These are phyloP conservation scores for Melospiza melodia DNA, from an alignment of 2,113 vertebrate genomes.

Conservation along the genomic window DNA sequence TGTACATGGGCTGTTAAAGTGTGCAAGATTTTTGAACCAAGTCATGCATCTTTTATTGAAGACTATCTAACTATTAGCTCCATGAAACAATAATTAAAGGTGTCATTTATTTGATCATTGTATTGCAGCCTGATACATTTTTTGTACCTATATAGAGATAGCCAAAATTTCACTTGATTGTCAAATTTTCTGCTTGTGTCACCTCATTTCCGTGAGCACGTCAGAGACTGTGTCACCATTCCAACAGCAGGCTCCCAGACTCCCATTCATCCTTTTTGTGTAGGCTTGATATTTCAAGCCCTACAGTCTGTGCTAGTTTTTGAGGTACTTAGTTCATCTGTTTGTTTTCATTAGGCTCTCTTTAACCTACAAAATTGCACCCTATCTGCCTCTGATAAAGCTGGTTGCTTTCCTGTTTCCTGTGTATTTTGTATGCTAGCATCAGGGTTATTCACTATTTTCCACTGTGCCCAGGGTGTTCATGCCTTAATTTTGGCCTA, in stretches of 20 bases:
- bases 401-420: neutral
- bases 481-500: neutral
- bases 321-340: neutral
- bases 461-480: neutral
- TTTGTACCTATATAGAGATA: neutral
- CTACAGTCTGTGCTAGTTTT: neutral
- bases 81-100: neutral
- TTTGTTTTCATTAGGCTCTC: neutral
- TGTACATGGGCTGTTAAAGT: neutral
- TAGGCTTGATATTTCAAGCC: neutral
- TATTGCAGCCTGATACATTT: neutral
- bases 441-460: neutral
- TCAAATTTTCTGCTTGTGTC: neutral
- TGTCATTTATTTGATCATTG: neutral
- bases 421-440: neutral
- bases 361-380: neutral
- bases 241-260: neutral
- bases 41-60: neutral
- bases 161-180: neutral
- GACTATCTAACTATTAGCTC: neutral
- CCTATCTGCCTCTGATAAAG: neutral
- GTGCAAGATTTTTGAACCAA: neutral
- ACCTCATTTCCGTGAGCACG: neutral
- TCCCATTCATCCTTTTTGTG: neutral
- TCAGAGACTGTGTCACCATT: neutral